These are phyloP conservation scores for Lymantria monacha DNA, from an alignment of 2,888 invertebrate genomes.

Conservation along the genomic window DNA sequence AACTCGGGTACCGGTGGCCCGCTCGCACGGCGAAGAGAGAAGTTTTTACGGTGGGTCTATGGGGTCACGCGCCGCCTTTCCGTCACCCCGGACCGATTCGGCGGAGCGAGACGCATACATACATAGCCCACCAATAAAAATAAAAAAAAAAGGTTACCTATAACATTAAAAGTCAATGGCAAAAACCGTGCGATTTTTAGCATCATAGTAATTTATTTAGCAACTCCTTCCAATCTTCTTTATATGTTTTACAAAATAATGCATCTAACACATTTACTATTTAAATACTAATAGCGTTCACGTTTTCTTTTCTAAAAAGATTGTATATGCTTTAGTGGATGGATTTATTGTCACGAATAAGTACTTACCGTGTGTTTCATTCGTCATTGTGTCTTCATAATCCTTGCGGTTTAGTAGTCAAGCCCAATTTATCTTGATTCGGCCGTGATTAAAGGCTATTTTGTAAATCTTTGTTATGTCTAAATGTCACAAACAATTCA, in stretches of 20 bases:
- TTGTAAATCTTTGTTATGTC: no score
- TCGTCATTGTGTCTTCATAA: conserved; percentile 17
- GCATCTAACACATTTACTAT: neutral
- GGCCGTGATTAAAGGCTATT: no score
- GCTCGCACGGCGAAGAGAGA: no score
- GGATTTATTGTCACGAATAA: conserved; percentile 25
- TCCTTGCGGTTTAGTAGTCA: conserved; percentile 8
- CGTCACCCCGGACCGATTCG: no score
- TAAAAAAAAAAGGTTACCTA: no score
- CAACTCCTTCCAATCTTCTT: neutral
- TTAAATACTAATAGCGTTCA: conserved; percentile 6
- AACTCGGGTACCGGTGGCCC: no score
- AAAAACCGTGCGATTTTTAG: neutral
- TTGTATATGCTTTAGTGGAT: conserved; percentile 19
- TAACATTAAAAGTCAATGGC: no score
- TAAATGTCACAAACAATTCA: no score
- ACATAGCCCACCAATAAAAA: no score
- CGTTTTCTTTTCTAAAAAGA: conserved; percentile 22
- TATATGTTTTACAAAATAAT: neutral
- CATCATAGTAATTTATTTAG: neutral
- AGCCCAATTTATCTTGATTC: neutral
- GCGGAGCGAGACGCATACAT: no score
- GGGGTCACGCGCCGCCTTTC: no score
- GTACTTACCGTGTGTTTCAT: neutral
- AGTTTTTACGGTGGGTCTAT: no score